Percentiles rank a stretch among this genome's conserved stretches.
Evolutionary conservation across 2,797 vertebrate genomes (phyloP).

Genomic region (Carduelis carduelis): DNA sequence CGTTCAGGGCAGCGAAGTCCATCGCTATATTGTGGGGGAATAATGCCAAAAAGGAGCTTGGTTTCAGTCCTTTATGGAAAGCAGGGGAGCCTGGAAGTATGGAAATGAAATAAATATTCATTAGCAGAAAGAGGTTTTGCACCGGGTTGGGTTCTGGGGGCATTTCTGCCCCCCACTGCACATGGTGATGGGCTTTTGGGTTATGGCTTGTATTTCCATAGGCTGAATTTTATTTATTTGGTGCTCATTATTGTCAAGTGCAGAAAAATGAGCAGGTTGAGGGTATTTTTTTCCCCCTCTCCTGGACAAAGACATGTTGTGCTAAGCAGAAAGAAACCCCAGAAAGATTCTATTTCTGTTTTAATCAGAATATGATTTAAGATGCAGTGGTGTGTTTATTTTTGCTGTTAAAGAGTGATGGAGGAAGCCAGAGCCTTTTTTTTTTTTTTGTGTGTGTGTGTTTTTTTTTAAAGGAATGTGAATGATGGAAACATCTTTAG

Average conservation of each 20-base stretch:
- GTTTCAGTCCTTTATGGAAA: slow-evolving; percentile 42
- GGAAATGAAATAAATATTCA: slow-evolving; percentile 60
- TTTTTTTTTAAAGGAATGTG: neutral
- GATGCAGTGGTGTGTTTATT: neutral
- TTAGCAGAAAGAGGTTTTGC: neutral
- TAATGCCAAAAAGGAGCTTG: slow-evolving; percentile 35
- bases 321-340: slow-evolving; percentile 28
- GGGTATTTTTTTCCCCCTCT: neutral
- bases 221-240: slow-evolving; percentile 51
- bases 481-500: slow-evolving; percentile 51
- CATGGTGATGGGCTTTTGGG: slow-evolving; percentile 37
- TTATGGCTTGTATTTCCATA: slow-evolving; percentile 39
- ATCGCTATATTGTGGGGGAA: slow-evolving; percentile 25
- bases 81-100: slow-evolving; percentile 51
- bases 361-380: slow-evolving; percentile 48
- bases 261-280: slow-evolving; percentile 50
- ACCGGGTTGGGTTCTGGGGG: neutral
- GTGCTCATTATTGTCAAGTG: slow-evolving; percentile 40
- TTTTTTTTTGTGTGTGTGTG: neutral
- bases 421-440: neutral
- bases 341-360: slow-evolving; percentile 22
- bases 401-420: neutral
- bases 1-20: slow-evolving; percentile 43
- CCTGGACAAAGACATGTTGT: slow-evolving; percentile 53
- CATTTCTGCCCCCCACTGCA: neutral